Conservation (phyloP, 2,113 vertebrate species). For the Microcebus ravelobensis region DNA sequence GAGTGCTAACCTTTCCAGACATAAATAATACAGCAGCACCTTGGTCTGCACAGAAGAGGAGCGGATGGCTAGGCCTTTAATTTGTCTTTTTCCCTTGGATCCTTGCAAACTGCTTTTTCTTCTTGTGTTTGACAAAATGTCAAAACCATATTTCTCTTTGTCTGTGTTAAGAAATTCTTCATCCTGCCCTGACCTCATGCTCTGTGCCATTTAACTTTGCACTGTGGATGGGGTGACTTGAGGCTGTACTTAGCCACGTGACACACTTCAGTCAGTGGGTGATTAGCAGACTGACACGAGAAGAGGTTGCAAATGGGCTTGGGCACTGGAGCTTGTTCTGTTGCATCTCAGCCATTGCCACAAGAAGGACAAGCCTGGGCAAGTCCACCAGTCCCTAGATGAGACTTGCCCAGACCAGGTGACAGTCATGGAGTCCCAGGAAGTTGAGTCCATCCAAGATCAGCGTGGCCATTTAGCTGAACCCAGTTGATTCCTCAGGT, state of each 20-base stretch:
- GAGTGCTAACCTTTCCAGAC: conserved; percentile 60
- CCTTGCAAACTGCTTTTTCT: conserved; percentile 46
- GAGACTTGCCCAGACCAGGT: not conserved
- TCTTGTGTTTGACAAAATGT: conserved; percentile 60
- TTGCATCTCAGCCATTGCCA: not conserved
- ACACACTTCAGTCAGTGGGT: not conserved
- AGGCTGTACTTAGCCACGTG: not conserved
- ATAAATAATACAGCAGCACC: conserved; percentile 45
- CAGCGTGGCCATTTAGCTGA: not conserved
- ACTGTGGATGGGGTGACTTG: not conserved
- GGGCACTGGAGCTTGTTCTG: not conserved
- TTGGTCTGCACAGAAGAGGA: not conserved
- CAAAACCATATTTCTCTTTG: conserved; percentile 52
- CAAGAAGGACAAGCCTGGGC: not conserved
- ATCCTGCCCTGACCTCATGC: not conserved
- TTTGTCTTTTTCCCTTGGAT: not conserved
- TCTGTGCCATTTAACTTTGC: not conserved
- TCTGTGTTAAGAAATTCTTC: conserved; percentile 45
- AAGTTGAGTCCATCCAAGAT: not conserved
- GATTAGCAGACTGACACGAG: not conserved
- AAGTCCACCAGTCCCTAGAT: not conserved
- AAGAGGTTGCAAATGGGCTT: not conserved
- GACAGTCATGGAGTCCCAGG: not conserved
- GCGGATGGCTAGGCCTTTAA: not conserved
- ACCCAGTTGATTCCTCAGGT: not conserved